These are phyloP conservation scores for Ceriagrion tenellum DNA, from an alignment of 2,888 invertebrate genomes.

Conservation along the genomic window DNA sequence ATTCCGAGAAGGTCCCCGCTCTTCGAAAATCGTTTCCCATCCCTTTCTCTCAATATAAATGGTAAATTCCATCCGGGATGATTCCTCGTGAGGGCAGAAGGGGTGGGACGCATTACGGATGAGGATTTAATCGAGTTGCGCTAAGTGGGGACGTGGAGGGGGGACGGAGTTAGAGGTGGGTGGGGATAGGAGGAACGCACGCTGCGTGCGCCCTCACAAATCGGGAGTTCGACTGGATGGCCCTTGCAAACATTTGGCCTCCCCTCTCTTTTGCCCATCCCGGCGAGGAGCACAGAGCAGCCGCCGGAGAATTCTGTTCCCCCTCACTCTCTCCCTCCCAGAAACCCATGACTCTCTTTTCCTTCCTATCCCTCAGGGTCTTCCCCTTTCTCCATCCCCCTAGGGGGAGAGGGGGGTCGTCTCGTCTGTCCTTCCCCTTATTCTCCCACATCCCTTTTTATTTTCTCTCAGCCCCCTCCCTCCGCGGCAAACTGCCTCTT, in stretches of 20 bases:
- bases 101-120: background rate
- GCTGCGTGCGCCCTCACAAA: background rate
- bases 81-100: background rate
- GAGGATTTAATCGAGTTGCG: slow-evolving; percentile 3
- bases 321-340: background rate
- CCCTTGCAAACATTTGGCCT: slow-evolving; percentile 21
- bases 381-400: background rate
- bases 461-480: background rate
- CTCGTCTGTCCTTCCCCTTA: background rate
- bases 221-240: slow-evolving; percentile 23
- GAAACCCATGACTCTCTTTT: background rate
- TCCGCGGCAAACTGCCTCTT: slow-evolving; percentile 28
- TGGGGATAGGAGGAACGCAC: background rate
- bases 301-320: background rate
- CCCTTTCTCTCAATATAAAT: background rate
- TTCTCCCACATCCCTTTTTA: background rate
- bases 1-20: background rate
- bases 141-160: background rate
- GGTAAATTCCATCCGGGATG: background rate
- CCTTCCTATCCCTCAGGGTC: background rate
- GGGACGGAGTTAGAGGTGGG: too few species aligned
- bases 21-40: background rate
- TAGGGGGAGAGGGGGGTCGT: background rate
- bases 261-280: background rate
- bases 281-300: background rate